phyloP scores from a whole-genome alignment of 2,113 vertebrate species.

The Apistogramma diplotaenia region DNA sequence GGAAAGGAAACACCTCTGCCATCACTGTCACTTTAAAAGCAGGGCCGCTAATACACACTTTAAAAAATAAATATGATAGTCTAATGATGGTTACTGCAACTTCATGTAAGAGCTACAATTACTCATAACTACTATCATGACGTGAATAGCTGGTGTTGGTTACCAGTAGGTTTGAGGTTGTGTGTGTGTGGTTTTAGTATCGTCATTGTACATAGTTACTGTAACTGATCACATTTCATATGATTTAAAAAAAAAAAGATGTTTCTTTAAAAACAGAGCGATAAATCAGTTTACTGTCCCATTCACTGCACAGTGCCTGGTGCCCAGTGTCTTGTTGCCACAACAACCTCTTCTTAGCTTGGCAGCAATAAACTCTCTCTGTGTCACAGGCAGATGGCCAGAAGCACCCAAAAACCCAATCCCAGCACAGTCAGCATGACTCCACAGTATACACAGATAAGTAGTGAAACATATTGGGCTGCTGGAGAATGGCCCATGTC shows the following conservation, averaged over 20 bases:
- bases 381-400: conserved; percentile 43
- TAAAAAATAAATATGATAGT: too few relatives aligned
- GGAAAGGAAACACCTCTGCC: neutral
- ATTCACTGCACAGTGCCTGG: conserved; percentile 28
- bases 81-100: neutral
- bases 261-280: neutral
- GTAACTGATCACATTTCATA: neutral
- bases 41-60: neutral
- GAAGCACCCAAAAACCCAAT: conserved; percentile 37
- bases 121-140: neutral
- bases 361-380: conserved; percentile 27
- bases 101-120: neutral
- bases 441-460: conserved; percentile 65
- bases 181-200: neutral
- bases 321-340: conserved; percentile 49
- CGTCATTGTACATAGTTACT: neutral
- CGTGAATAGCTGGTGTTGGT: neutral
- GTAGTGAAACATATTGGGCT: conserved; percentile 44
- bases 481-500: conserved; percentile 55
- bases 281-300: conserved; percentile 2
- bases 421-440: conserved; percentile 77
- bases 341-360: conserved; percentile 56
- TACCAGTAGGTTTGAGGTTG: neutral
- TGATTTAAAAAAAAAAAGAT: neutral
- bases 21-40: neutral